These are phyloP conservation scores for Zoanthus sansibaricus DNA, from an alignment of 92 coral and sea anemone species.

Conservation along the genomic window DNA sequence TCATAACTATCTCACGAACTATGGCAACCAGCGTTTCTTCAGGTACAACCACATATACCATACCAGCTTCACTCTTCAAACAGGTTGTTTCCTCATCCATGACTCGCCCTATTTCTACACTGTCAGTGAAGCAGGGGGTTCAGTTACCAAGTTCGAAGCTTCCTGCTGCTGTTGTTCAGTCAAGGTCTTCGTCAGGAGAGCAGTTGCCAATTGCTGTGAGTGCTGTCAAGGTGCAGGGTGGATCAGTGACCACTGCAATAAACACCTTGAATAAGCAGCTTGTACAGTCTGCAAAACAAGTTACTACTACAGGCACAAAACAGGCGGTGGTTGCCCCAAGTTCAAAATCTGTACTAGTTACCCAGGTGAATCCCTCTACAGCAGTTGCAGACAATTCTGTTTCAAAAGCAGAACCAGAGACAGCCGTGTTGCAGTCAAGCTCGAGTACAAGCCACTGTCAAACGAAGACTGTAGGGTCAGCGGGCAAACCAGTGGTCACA, in stretches of 20 bases:
- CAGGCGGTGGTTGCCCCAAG: neutral
- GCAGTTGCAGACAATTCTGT: neutral
- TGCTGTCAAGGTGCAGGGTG: neutral
- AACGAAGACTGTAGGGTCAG: conserved; percentile 9
- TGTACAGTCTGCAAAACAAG: neutral
- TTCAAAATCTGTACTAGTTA: neutral
- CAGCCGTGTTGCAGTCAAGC: conserved; percentile 27
- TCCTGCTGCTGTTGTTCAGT: neutral
- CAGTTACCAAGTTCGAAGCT: neutral
- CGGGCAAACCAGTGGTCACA: neutral
- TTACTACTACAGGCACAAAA: neutral
- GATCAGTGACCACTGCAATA: neutral
- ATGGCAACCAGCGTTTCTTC: conserved; percentile 39
- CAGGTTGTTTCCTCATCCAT: conserved; percentile 38
- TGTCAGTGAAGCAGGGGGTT: conserved; percentile 37
- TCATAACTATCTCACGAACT: conserved; percentile 40
- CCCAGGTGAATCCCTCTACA: neutral
- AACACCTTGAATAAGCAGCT: neutral
- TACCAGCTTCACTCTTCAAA: conserved; percentile 44
- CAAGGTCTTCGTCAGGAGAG: neutral
- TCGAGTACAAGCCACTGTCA: neutral
- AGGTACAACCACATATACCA: conserved; percentile 47
- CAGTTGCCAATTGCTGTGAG: conserved; percentile 2
- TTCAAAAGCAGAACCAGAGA: neutral
- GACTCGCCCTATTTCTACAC: conserved; percentile 32